Evolutionary conservation across 2,888 invertebrate species (phyloP).

Genomic region (Tiliacea citrago): DNA sequence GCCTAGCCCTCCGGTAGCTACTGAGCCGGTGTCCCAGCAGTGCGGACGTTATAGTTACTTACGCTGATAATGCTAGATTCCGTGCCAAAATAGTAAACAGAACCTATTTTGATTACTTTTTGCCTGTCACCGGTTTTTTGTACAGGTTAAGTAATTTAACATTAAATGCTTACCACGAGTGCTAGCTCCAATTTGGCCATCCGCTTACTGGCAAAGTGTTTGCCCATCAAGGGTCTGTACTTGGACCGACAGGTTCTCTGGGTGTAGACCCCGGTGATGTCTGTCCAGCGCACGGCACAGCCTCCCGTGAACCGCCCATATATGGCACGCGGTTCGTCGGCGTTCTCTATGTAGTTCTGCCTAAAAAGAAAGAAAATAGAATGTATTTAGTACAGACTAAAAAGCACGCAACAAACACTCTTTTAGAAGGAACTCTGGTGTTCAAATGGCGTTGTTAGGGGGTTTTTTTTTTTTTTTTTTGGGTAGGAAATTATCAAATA

Average conservation of each 20-base stretch:
- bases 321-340: slow-evolving; percentile 70
- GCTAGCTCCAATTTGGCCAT: slow-evolving; percentile 60
- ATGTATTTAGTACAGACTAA: not conserved
- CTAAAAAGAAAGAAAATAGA: slow-evolving; percentile 53
- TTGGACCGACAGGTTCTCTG: slow-evolving; percentile 81
- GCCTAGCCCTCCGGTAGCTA: too few species aligned
- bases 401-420: not conserved
- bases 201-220: slow-evolving; percentile 77
- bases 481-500: too few species aligned
- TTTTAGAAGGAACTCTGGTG: not conserved
- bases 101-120: not conserved
- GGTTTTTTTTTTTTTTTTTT: too few species aligned
- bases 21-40: too few species aligned
- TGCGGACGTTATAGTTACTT: not conserved
- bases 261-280: slow-evolving; percentile 81
- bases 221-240: slow-evolving; percentile 73
- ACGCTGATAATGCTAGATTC: not conserved
- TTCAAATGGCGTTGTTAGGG: too few species aligned
- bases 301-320: slow-evolving; percentile 84
- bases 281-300: slow-evolving; percentile 82
- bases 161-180: slow-evolving; percentile 35
- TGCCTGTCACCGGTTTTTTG: not conserved
- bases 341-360: slow-evolving; percentile 66
- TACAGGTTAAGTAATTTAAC: too few species aligned
- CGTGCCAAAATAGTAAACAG: not conserved